phyloP scores from a whole-genome alignment of 2,888 invertebrate genomes.

The Epicampocera succincta region DNA sequence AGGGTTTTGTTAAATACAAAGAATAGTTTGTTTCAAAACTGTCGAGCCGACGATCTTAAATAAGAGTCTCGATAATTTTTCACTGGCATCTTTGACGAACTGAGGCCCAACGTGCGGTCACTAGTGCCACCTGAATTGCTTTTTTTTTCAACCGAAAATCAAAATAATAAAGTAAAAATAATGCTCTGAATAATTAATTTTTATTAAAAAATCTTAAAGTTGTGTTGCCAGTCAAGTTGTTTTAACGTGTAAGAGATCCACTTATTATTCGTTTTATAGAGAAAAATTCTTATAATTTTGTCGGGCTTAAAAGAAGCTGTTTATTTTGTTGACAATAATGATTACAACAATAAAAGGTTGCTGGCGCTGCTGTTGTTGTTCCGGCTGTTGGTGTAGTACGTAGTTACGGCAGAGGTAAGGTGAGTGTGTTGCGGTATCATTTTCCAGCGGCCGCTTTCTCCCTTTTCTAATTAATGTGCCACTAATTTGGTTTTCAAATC shows the following conservation, averaged over 20 bases:
- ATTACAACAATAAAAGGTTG: constrained; percentile 27
- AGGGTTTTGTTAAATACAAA: no score
- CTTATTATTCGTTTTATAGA: not conserved
- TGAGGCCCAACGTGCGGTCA: no score
- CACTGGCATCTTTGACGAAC: no score
- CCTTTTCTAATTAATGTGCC: constrained; percentile 62
- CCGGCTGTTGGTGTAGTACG: not conserved
- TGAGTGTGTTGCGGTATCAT: not conserved
- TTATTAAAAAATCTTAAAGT: no score
- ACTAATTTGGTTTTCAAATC: constrained; percentile 70
- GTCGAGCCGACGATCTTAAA: no score
- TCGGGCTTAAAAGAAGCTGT: not conserved
- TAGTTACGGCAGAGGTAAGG: not conserved
- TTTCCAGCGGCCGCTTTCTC: not conserved
- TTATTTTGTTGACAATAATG: constrained; percentile 39
- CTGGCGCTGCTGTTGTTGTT: not conserved
- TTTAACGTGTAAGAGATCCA: not conserved
- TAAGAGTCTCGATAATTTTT: no score
- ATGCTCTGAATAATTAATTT: no score
- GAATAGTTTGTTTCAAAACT: no score
- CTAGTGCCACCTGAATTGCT: no score
- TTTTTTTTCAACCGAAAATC: no score
- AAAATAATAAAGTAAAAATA: no score
- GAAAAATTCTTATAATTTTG: constrained; percentile 9
- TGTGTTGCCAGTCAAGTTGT: not conserved